Percentiles rank a stretch among this genome's conserved stretches.
Evolutionary conservation across 2,888 invertebrate genomes (phyloP).

Genomic region (Nemurella pictetii): DNA sequence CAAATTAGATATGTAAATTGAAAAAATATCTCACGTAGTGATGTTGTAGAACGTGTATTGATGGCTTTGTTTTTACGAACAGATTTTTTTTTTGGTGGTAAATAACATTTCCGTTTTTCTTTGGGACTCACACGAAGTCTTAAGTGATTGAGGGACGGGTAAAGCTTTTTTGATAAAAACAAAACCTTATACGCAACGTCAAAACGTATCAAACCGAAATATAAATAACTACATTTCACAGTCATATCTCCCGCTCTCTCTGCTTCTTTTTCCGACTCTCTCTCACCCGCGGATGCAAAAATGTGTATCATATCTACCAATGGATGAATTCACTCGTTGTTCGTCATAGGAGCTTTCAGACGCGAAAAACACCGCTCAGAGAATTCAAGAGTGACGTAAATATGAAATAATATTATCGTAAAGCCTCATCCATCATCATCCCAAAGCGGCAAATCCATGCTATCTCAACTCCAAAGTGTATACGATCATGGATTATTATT

Average conservation of each 20-base stretch:
- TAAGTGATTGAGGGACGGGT: not conserved
- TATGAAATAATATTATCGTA: constrained; percentile 21
- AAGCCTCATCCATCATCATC: constrained; percentile 26
- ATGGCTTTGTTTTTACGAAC: not conserved
- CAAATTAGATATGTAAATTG: not conserved
- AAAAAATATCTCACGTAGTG: not conserved
- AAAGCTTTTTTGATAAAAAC: not conserved
- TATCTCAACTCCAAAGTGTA: constrained; percentile 20
- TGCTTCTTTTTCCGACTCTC: not conserved
- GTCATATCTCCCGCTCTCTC: not conserved
- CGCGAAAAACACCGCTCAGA: constrained; percentile 1
- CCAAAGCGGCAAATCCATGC: not conserved
- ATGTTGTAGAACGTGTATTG: not conserved
- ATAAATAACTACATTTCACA: constrained; percentile 2
- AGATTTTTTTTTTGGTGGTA: not conserved
- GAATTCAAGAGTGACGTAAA: constrained; percentile 8
- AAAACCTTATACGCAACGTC: not conserved
- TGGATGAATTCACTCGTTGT: not conserved
- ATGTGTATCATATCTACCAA: not conserved
- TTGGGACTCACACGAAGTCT: not conserved
- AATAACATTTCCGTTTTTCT: not conserved
- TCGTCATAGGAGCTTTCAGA: not conserved
- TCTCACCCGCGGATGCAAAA: not conserved
- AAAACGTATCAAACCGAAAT: not conserved
- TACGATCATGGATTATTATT: constrained; percentile 32